Evolutionary conservation across 1,140 invertebrate genomes (phyloP).

Genomic region (Cecropterus lyciades): DNA sequence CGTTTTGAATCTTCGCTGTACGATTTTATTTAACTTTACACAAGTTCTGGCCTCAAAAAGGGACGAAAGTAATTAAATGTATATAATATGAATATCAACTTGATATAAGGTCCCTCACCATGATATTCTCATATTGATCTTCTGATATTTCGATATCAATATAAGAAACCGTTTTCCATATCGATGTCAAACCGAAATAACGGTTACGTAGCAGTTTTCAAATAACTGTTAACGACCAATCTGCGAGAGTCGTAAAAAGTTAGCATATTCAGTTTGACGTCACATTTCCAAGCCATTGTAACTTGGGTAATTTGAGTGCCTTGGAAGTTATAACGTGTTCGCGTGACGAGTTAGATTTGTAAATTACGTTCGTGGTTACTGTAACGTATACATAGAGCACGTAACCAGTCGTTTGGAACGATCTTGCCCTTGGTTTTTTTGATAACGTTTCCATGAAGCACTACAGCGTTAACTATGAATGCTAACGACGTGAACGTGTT

Average conservation of each 20-base stretch:
- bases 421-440: conserved; percentile 28
- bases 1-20: no score
- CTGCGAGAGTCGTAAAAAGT: conserved; percentile 7
- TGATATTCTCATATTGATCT: no score
- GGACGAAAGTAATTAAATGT: no score
- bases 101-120: no score
- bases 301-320: conserved; percentile 14
- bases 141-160: no score
- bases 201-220: conserved; percentile 2
- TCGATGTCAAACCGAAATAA: no score
- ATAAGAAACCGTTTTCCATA: no score
- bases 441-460: neutral
- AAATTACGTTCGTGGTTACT: conserved; percentile 21
- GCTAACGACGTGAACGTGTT: neutral
- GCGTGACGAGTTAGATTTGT: conserved; percentile 31
- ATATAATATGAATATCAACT: no score
- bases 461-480: neutral
- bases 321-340: conserved; percentile 27
- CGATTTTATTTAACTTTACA: no score
- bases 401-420: conserved; percentile 24
- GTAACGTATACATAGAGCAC: conserved; percentile 11
- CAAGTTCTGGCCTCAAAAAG: no score
- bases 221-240: neutral
- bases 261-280: conserved; percentile 14
- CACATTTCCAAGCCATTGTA: conserved; percentile 20